phyloP scores from a whole-genome alignment of 2,113 vertebrate genomes.

The Trematomus loennbergii region DNA sequence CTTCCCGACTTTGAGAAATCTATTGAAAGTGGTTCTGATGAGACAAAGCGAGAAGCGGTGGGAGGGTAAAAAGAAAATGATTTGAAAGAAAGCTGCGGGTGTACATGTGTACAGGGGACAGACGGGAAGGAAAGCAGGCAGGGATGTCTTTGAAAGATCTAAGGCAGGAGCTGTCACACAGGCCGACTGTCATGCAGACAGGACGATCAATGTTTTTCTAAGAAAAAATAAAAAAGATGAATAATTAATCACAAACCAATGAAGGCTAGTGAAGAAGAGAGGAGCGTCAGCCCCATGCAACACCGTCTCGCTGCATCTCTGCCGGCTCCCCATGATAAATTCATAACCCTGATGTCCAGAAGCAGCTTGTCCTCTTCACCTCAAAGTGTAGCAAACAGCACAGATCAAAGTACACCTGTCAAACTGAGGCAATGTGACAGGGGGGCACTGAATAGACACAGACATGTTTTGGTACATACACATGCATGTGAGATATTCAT shows the following conservation, averaged over 20 bases:
- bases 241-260: constrained; percentile 60
- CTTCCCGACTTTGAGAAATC: constrained; percentile 33
- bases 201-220: constrained; percentile 57
- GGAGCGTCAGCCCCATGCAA: constrained; percentile 15
- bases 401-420: constrained; percentile 47
- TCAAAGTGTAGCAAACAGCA: constrained; percentile 26
- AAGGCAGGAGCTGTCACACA: constrained; percentile 29
- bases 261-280: constrained; percentile 37
- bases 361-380: constrained; percentile 48
- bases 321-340: constrained; percentile 56
- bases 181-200: constrained; percentile 28
- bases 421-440: constrained; percentile 30
- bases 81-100: constrained; percentile 39
- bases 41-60: constrained; percentile 31
- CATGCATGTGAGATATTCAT: constrained; percentile 32
- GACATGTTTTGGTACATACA: constrained; percentile 12
- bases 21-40: constrained; percentile 47
- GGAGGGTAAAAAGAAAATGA: constrained; percentile 18
- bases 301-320: constrained; percentile 22
- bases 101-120: constrained; percentile 16
- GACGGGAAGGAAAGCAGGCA: constrained; percentile 23
- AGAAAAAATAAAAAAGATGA: constrained; percentile 35
- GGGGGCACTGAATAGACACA: constrained; percentile 21
- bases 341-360: constrained; percentile 59
- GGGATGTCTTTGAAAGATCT: constrained; percentile 29